Conservation (phyloP, 2,888 invertebrate genomes). For the Callyntrura sp. region DNA sequence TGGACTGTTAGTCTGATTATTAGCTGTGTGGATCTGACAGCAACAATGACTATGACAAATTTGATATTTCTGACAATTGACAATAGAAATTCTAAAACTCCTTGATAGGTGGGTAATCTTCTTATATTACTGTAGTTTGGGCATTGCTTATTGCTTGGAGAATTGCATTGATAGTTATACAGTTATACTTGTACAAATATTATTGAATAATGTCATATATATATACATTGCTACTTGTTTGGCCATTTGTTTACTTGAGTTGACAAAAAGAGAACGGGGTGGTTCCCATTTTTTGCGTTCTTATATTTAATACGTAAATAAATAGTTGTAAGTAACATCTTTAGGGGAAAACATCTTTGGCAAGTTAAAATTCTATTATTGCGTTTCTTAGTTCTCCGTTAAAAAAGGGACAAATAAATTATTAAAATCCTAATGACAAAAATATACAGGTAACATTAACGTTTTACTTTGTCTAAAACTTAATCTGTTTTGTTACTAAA, state of each 20-base stretch:
- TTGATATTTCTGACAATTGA: too few species aligned
- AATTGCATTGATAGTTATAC: constrained; percentile 12
- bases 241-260: neutral
- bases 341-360: neutral
- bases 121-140: too few species aligned
- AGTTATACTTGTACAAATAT: neutral
- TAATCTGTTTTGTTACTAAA: constrained; percentile 66
- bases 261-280: neutral
- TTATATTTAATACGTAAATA: too few species aligned
- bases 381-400: neutral
- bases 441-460: neutral
- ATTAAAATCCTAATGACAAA: neutral
- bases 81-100: too few species aligned
- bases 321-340: too few species aligned
- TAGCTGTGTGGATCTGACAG: too few species aligned
- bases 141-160: neutral
- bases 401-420: neutral
- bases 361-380: neutral
- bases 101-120: too few species aligned
- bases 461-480: neutral
- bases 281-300: too few species aligned
- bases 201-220: neutral
- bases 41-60: too few species aligned
- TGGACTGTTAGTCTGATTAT: too few species aligned
- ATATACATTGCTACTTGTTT: neutral